Evolutionary conservation across 2,888 invertebrate genomes (phyloP), one percentile per base, ranked within the genome.

Genomic region (Thera britannica): DNA sequence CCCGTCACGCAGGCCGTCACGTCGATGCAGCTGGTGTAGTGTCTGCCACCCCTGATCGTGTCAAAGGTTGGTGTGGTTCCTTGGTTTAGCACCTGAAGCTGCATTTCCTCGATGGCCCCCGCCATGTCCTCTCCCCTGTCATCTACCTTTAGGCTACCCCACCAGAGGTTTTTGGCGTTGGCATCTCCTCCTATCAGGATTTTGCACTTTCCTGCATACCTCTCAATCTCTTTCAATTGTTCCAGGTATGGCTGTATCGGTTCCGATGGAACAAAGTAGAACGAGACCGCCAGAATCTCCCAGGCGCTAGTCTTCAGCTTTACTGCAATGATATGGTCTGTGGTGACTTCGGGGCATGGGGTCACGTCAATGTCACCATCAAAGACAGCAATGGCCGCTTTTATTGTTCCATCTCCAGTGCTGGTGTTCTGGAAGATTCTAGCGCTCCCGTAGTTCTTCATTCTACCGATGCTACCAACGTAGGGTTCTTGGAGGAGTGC

Each of bases 261-360:
- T n/a, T 55, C 35, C 2, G 35, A 36, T 3, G 55, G 55, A 3
- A 9, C 55, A 2, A 55, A 55, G 55, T 55, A 55, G 4, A 55
- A 55, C 3, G 55, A 55, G 55, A 9, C 55, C 2, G 11, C 55
- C 9, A n/a, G 2, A n/a, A 55, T 55, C n/a, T 55, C 55, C 55
- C 55, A 55, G 36, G 55, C 35, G 11, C 36, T 55, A n/a, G 55
- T n/a, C n/a, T n/a, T 12, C 4, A 55, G 7, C 59, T 67, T 49
- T 2, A 49, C 49, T 5, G 12, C 49, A 1, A 49, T 12, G 6
- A 49, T 49, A 6, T 49, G n/a, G 0, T 4, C 12, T 1, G 49
- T 49, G 12, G 49, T 49, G 6, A 49, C 3, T 6, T 49, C 49
- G 0, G 49, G 49, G 0, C 49, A 6, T 1, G n/a, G 49, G 2